Evolutionary conservation across 2,797 vertebrate species (phyloP).

Genomic region (Paguma larvata): DNA sequence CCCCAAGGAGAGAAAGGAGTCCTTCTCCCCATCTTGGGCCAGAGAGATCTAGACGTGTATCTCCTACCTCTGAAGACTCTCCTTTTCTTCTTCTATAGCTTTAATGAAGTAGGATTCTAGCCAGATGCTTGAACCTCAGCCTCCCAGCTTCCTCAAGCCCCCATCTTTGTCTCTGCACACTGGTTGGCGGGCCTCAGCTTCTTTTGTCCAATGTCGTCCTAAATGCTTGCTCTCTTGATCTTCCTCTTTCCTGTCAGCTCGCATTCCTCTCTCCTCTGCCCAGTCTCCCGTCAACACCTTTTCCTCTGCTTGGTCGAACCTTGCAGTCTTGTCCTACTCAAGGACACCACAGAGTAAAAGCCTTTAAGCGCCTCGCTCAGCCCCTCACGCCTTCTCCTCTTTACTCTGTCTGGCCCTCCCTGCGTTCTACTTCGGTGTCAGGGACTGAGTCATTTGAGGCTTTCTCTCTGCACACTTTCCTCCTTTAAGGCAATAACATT

Average conservation of each 20-base stretch:
- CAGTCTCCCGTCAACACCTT: neutral
- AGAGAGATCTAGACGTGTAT: neutral
- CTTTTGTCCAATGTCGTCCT: neutral
- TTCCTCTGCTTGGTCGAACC: neutral
- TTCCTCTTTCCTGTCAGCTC: neutral
- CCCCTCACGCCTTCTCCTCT: accelerated
- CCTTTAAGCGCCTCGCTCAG: too few species aligned
- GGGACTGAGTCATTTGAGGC: neutral
- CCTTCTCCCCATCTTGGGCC: neutral
- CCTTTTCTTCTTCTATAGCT: neutral
- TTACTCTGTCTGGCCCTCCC: too few species aligned
- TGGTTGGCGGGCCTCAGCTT: neutral
- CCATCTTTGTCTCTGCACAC: accelerated
- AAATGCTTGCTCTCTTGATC: neutral
- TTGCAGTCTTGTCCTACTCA: neutral
- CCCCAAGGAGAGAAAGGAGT: neutral
- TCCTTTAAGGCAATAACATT: neutral
- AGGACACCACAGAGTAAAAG: neutral
- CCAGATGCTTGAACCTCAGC: neutral
- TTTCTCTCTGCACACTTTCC: neutral
- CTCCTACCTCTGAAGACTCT: neutral
- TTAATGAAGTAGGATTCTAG: accelerated
- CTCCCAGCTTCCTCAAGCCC: neutral
- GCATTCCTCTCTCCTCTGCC: neutral
- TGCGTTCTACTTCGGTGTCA: neutral